Evolutionary conservation across 2,113 vertebrate species (phyloP).

Genomic region (Malaclemys terrapin): DNA sequence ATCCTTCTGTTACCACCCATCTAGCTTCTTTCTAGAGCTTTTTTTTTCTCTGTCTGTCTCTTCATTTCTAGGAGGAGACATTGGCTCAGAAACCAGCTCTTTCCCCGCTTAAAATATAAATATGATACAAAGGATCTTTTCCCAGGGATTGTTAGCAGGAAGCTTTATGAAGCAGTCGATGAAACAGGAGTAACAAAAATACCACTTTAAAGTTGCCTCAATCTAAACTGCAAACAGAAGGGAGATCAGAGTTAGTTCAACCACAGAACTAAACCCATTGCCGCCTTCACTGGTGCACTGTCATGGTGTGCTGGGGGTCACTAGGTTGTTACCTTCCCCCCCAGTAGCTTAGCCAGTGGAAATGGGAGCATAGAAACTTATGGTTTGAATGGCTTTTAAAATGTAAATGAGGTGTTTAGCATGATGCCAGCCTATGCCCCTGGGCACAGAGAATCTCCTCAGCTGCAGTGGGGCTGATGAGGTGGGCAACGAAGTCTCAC

Average conservation of each 20-base stretch:
- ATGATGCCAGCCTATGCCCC: not conserved
- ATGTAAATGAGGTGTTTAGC: not conserved
- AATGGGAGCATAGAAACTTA: not conserved
- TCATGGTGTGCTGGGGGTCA: not conserved
- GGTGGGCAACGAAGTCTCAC: not conserved
- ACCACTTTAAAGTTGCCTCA: constrained; percentile 38
- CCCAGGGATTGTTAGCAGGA: constrained; percentile 49
- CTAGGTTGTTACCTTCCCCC: constrained; percentile 6
- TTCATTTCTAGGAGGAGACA: not conserved
- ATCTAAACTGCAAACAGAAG: constrained; percentile 22
- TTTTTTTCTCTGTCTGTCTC: not conserved
- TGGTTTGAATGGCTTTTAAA: not conserved
- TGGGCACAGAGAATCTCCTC: not conserved
- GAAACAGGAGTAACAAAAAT: constrained; percentile 36
- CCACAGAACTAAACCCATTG: constrained; percentile 13
- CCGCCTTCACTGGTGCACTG: not conserved
- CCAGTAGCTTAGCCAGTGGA: constrained; percentile 23
- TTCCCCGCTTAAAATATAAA: not conserved
- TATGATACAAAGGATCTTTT: constrained; percentile 49
- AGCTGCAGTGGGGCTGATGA: not conserved
- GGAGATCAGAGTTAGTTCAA: constrained; percentile 29
- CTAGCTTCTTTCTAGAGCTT: not conserved
- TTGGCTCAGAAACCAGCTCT: constrained; percentile 18
- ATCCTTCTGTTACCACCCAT: not conserved
- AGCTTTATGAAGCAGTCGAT: constrained; percentile 47